Evolutionary conservation across 2,113 vertebrate species (phyloP), one percentile per base, ranked within the genome.

Genomic region (Neodontobutis hainanensis): DNA sequence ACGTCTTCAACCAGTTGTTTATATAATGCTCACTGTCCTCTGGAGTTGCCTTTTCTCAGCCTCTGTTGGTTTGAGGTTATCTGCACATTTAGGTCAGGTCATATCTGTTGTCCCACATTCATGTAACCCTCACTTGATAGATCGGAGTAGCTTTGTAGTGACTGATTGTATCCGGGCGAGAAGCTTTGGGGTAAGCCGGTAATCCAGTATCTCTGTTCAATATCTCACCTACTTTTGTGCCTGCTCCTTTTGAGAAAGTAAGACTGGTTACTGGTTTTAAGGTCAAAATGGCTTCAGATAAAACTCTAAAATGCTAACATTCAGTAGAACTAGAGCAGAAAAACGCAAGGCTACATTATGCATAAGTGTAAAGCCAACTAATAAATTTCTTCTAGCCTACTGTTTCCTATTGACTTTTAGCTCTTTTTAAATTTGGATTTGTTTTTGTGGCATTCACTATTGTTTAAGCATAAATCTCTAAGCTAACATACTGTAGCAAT

Each of bases 11-110:
- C 8, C 5, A 34, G 57, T n/a, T 16, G 77, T 51, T 87, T 86
- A 83, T 70, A 72, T 70, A 79, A 82, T 50, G 42, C 70, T 58
- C 56, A 36, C 49, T 14, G 4, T 57, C 42, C 15, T 27, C 48
- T 32, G 10, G 16, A 46, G 34, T 32, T 7, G 36, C 15, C 38
- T 46, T 57, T 56, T 65, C 57, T 62, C 36, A 11, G 4, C 61
- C 44, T 61, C 36, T 52, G 46, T 63, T 61, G 67, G 85, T 82
- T 64, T 86, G 61, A 65, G 50, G 61, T 88, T 89, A 69, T 87
- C 84, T 0, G 38, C 66, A 72, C 40, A 91, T 87, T 68, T 71
- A 85, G 88, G 87, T 87, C 89, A 87, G 78, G 57, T 43, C 66
- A 61, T 65, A 74, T 78, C 70, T 67, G 62, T 64, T 88, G 86